Evolutionary conservation across 2,888 invertebrate species (phyloP), one percentile per base, ranked within the genome.

Genomic region (Torymus auratus): DNA sequence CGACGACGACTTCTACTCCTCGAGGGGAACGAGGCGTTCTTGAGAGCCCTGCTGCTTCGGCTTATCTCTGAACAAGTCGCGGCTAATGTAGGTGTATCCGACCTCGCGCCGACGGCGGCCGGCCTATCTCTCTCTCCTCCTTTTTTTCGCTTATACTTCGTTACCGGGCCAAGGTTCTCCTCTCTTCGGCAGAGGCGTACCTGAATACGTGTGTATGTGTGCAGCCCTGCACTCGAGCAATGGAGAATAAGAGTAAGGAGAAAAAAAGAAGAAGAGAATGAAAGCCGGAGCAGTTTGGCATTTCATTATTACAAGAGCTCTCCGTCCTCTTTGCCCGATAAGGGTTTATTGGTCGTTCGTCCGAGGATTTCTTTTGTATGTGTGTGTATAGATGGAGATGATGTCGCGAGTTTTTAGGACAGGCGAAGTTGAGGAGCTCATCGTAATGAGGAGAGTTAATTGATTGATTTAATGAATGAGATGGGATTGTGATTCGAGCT

Each of bases 61-160:
- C 86, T 88, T 88, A 87, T 88, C 88, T 84, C 80, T 80, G 86
- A 87, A 87, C 88, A 88, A 88, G 88, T 85, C 85, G 83, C 86
- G 83, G 86, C 87, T 88, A 88, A 88, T 88, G 88, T 88, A 87
- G 85, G 86, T 28, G 28, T 87, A 86, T 86, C 85, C 84, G 82
- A 84, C 83, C 84, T 75, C 81, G 71, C 79, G 80, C 82, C 76
- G 77, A 76, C 71, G 20, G 20, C 77, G 58, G 28, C 69, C 75
- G 67, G 67, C 56, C 76, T 78, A 65, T 13, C 13, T 58, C 4
- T 69, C 28, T 69, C 14, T 53, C 74, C 12, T 28, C 80, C 64
- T 41, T 78, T 65, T 74, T 67, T 67, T 65, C 61, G 78, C 67
- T 4, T 56, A 23, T 28, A n/a, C 78, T 81, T 81, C 78, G 76